Base-by-base conservation (phyloP, 1,140 invertebrate species). In the Babylonia areolata region DNA sequence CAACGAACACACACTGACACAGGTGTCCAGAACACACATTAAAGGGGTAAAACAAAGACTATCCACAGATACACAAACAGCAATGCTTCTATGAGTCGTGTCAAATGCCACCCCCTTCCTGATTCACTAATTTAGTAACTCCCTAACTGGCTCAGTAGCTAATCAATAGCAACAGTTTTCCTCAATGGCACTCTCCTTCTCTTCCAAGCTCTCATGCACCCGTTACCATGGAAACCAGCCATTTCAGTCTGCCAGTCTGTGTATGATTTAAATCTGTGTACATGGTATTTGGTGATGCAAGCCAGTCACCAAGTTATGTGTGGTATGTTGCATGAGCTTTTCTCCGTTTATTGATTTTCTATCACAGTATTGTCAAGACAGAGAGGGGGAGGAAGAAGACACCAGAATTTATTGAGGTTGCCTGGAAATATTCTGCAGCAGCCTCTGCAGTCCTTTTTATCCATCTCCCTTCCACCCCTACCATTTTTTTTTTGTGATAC, bases 261-360 rank as follows among this genome's bases (percentile, higher is more conserved):
- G 58, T 64, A 64, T 64, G 58, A 64, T 64, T 64, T 64, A 64
- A 64, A 64, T 64, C 58, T 64, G 58, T 64, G 58, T 64, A 64
- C 58, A 64, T 64, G 58, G 58, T 64, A 64, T 64, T 64, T 64
- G 58, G 58, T 64, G 58, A 64, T 64, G 58, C 58, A 64, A 64
- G 58, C 58, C 58, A 64, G 58, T 64, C 17, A 64, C 23, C 58
- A 64, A 64, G 58, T n/a, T 64, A 64, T 64, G 58, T n/a, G 58
- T 64, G 28, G 58, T 64, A 64, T 23, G 58, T 64, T 64, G 15
- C 58, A 20, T 64, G 28, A 64, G 58, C 58, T 64, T 23, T n/a
- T 64, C 28, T 23, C 58, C 28, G 20, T 64, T 23, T 64, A 64
- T 64, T 64, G 58, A 64, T 64, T 64, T 64, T 64, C 12, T 23